phyloP scores from a whole-genome alignment of 2,797 vertebrate genomes.

The Pachyuromys duprasi region DNA sequence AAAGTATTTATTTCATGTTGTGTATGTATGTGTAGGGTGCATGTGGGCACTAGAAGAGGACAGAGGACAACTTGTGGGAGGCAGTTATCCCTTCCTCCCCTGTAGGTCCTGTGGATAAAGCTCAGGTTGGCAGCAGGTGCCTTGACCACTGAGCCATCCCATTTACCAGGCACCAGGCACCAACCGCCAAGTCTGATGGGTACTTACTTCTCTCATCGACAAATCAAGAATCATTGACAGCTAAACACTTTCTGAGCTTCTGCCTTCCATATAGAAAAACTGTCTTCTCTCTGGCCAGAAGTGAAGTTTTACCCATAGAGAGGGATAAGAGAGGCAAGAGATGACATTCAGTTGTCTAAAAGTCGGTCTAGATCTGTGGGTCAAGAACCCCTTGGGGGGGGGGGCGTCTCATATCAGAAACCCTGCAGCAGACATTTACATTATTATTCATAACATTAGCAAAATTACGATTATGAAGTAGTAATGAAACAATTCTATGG shows the following conservation, averaged over 20 bases:
- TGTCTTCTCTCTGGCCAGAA: slow-evolving; percentile 14
- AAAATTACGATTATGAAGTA: neutral
- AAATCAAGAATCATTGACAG: slow-evolving; percentile 8
- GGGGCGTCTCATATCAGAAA: too few relatives aligned
- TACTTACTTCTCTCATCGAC: slow-evolving; percentile 15
- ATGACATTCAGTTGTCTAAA: neutral
- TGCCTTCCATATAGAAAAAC: slow-evolving; percentile 42
- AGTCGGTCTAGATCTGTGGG: neutral
- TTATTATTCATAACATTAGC: neutral
- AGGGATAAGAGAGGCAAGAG: neutral
- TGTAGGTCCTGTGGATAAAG: neutral
- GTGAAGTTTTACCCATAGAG: neutral
- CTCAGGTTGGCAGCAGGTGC: neutral
- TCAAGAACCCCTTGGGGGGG: neutral
- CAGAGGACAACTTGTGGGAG: neutral
- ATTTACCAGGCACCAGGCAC: neutral
- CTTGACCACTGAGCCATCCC: neutral
- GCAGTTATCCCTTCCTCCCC: neutral
- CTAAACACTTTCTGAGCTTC: neutral
- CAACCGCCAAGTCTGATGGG: slow-evolving; percentile 40
- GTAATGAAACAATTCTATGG: neutral
- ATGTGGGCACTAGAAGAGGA: neutral
- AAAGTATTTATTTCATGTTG: neutral
- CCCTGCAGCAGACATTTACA: neutral
- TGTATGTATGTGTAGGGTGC: neutral